These are phyloP conservation scores for Agrochola circellaris DNA, from an alignment of 2,888 invertebrate species.

Conservation along the genomic window DNA sequence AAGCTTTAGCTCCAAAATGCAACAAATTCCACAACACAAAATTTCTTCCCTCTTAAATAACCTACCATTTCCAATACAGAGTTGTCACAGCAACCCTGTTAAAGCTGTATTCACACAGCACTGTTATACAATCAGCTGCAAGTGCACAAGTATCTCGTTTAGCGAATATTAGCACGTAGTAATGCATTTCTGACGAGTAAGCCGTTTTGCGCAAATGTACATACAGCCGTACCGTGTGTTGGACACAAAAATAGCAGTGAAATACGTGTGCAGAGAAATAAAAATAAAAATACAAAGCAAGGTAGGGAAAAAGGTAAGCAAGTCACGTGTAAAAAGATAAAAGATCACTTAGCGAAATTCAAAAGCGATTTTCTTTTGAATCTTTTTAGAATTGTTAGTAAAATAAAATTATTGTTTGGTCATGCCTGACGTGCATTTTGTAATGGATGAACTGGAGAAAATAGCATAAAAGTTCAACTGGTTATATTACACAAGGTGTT, in stretches of 20 bases:
- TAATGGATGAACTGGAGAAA: too few relatives aligned
- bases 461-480: too few relatives aligned
- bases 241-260: conserved; percentile 15
- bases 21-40: neutral
- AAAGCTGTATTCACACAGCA: conserved; percentile 32
- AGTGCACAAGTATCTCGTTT: conserved; percentile 54
- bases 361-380: conserved; percentile 38
- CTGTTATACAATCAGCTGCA: conserved; percentile 24
- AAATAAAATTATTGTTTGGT: conserved; percentile 6
- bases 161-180: conserved; percentile 58
- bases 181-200: conserved; percentile 66
- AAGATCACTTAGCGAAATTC: conserved; percentile 49
- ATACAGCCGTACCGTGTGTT: conserved; percentile 27
- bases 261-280: conserved; percentile 30
- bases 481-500: too few relatives aligned
- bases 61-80: conserved; percentile 12
- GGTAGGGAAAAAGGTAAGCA: conserved; percentile 29
- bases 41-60: neutral
- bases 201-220: conserved; percentile 54
- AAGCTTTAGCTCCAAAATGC: neutral
- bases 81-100: conserved; percentile 23
- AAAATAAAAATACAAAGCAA: conserved; percentile 37
- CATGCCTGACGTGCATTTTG: neutral
- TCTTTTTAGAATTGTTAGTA: neutral
- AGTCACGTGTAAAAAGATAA: conserved; percentile 51